Percentiles rank a stretch among this genome's conserved stretches.
Conservation (phyloP, 2,113 vertebrate species). For the Meriones unguiculatus region DNA sequence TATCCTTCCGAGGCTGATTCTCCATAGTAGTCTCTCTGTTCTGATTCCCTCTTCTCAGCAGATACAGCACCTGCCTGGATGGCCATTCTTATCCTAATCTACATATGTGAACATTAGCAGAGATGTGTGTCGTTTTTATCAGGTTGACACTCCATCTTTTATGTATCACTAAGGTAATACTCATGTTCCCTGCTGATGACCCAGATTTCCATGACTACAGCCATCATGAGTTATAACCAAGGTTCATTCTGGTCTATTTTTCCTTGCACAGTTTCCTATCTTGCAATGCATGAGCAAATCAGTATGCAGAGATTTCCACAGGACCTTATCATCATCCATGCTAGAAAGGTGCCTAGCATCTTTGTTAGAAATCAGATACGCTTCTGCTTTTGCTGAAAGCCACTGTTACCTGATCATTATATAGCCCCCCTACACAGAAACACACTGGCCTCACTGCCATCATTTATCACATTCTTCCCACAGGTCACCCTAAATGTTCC, state of each 20-base stretch:
- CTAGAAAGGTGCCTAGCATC: neutral
- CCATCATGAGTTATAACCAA: neutral
- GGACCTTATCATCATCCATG: neutral
- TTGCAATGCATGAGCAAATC: neutral
- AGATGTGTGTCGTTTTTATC: neutral
- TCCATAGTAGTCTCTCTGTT: neutral
- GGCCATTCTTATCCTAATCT: neutral
- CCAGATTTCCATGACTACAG: neutral
- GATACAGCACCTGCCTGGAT: fast-evolving
- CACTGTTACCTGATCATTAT: neutral
- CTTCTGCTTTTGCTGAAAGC: neutral
- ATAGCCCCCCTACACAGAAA: neutral
- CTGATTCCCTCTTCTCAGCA: neutral
- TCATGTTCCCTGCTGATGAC: neutral
- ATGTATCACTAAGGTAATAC: neutral
- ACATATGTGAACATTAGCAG: neutral
- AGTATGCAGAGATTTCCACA: neutral
- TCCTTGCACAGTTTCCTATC: neutral
- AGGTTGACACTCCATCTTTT: neutral
- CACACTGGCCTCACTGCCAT: neutral
- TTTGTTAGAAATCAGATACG: neutral
- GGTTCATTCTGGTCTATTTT: neutral
- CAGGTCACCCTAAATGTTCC: neutral
- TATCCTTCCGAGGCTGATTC: fast-evolving
- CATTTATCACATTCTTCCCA: no score